Conservation (phyloP, 2,888 invertebrate species). For the Diadegma fenestrale region DNA sequence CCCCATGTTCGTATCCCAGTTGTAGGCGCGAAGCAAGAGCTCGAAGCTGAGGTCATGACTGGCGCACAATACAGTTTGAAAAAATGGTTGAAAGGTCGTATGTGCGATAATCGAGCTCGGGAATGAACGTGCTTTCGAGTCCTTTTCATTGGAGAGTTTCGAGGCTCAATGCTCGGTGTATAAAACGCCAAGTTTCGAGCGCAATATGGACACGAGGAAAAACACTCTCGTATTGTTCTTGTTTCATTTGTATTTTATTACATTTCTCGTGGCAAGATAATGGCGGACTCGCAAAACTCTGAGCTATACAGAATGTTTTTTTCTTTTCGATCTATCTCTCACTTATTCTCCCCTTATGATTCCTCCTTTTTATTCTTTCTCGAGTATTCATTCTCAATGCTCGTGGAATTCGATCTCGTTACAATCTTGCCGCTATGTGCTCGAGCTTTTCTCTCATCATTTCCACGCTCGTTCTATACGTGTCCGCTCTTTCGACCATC, state of each 20-base stretch:
- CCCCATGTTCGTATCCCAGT: constrained; percentile 66
- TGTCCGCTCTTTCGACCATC: constrained; percentile 7
- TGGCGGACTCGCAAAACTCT: constrained; percentile 44
- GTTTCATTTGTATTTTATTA: constrained; percentile 33
- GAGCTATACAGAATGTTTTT: constrained; percentile 10
- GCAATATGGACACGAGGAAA: neutral
- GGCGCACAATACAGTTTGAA: constrained; percentile 38
- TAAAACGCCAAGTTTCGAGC: neutral
- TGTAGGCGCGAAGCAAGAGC: constrained; percentile 75
- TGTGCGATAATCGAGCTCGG: neutral
- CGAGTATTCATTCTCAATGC: neutral
- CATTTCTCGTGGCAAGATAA: constrained; percentile 36
- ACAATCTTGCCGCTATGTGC: constrained; percentile 11
- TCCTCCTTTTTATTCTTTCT: neutral
- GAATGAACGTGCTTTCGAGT: neutral
- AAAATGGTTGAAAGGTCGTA: constrained; percentile 12
- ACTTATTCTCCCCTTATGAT: neutral
- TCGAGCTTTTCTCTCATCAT: constrained; percentile 35
- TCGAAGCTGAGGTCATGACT: constrained; percentile 79
- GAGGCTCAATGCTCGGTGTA: neutral
- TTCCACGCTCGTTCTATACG: neutral
- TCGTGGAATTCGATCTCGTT: constrained; percentile 64
- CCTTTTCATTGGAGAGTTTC: neutral
- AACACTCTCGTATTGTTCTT: constrained; percentile 7
- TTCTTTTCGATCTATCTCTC: constrained; percentile 4